Conservation (phyloP, 2,113 vertebrate genomes). For the Hylia prasina region DNA sequence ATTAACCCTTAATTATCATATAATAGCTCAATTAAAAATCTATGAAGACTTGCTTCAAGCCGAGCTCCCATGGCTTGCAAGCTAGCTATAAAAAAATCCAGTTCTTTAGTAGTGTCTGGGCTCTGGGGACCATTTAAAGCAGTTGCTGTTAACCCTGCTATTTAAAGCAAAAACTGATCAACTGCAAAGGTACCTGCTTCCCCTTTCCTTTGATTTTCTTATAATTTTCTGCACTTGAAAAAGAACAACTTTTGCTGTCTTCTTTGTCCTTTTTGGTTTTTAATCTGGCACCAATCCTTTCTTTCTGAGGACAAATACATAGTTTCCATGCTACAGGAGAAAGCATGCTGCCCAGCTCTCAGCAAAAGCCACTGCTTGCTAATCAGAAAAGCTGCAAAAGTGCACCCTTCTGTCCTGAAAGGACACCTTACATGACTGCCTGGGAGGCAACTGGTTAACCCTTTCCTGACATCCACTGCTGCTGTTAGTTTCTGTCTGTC, state of each 20-base stretch:
- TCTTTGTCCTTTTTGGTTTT: background rate
- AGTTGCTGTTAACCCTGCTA: background rate
- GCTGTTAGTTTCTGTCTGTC: background rate
- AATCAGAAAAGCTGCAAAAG: background rate
- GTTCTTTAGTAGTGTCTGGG: background rate
- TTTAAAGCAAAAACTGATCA: background rate
- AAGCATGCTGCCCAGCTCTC: background rate
- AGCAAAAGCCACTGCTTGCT: background rate
- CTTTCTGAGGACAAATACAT: background rate
- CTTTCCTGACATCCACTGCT: background rate
- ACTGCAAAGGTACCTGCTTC: background rate
- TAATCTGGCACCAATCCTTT: background rate
- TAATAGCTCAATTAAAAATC: slow-evolving; percentile 63
- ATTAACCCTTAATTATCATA: slow-evolving; percentile 61
- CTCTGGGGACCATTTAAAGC: background rate
- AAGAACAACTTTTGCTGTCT: background rate
- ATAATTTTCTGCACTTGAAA: background rate
- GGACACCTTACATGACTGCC: background rate
- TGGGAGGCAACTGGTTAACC: background rate
- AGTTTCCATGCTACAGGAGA: background rate
- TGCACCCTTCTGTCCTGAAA: background rate
- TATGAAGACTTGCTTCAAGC: slow-evolving; percentile 25
- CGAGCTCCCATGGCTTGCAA: background rate
- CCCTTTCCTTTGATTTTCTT: background rate
- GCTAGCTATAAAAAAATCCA: slow-evolving; percentile 1